Base-by-base conservation (phyloP, 2,113 vertebrate species). In the Psammodynastes pulverulentus region DNA sequence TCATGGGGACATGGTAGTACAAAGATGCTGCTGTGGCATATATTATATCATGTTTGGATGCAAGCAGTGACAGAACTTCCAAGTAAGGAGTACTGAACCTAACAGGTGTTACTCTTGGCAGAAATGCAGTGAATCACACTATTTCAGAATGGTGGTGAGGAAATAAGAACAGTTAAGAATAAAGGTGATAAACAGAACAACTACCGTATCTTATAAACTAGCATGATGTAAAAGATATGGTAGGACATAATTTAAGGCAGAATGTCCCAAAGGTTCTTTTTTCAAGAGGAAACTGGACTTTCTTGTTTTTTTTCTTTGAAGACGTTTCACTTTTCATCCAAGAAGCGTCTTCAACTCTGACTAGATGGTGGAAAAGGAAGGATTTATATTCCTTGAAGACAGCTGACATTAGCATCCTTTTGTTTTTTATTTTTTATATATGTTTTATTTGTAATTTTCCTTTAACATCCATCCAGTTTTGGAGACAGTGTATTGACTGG, bases 171-270 rank as follows among this genome's bases (percentile, higher is more conserved):
- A 24, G 43, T 45, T 85, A 26, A 45, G 43, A 45, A 23, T 53
- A 51, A 51, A 49, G 34, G 86, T 49, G 49, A n/a, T 34, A 79
- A 62, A 58, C 9, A 58, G 1, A 29, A 12, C 0, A 92, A 87
- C 39, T 54, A 54, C 23, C 2, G 0, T 48, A 48, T 89, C 12
- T 93, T 93, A 85, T 88, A 90, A 45, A 72, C 91, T 92, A 67
- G 24, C 86, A 6, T 51, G 45, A 17, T 46, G 24, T 51, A 43
- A 58, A 29, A n/a, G 90, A 52, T 51, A 23, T 46, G 23, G 3
- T 93, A 39, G 92, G 67, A 54, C 84, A 84, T 56, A 84, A 89
- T 92, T 84, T 51, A 90, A 90, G n/a, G 9, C 8, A 12, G 24
- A 89, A 23, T n/a, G 15, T 21, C 21, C 21, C 53, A 54, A 54